Evolutionary conservation across 2,113 vertebrate genomes (phyloP), one percentile per base, ranked within the genome.

Genomic region (Pseudorectes ferrugineus): DNA sequence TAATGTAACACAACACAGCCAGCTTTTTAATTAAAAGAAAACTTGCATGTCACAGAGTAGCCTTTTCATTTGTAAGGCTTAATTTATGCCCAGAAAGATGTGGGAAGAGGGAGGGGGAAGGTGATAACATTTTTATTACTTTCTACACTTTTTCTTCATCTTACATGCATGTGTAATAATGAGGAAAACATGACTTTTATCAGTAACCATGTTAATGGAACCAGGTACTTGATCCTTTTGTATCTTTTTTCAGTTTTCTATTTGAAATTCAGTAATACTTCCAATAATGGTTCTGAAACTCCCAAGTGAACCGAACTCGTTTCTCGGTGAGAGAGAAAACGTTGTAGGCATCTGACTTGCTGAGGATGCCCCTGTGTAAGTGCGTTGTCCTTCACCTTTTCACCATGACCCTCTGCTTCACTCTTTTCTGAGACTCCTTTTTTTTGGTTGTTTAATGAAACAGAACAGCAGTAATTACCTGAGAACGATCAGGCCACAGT

Each of bases 21-120:
- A 97, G 97, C 97, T 97, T 97, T 98, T 97, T 96, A 97, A 98
- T 98, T 98, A 97, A 97, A 96, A 98, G 89, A 96, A 98, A 98
- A 98, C 98, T 98, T 99, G 99, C 98, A 99, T 99, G 99, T 99
- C 98, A 98, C 98, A 97, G 97, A 97, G 95, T 96, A 97, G 97
- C 97, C 97, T 98, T 97, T 97, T 97, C 89, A 95, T 96, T 88
- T 95, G 89, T 96, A 84, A 96, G 97, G 97, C 97, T 96, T 97
- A 97, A 93, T 97, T 96, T 97, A 94, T 94, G 94, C 97, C 98
- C 97, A 97, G 97, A 91, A 96, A 92, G 97, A 81, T 91, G 97
- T 23, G 95, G 86, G 97, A 85, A 85, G 92, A 95, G 94, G 85
- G 92, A 92, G 91, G 96, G 96, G 97, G 92, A 93, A 97, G 97